phyloP scores from a whole-genome alignment of 2,797 vertebrate species.

The Alectoris magna region DNA sequence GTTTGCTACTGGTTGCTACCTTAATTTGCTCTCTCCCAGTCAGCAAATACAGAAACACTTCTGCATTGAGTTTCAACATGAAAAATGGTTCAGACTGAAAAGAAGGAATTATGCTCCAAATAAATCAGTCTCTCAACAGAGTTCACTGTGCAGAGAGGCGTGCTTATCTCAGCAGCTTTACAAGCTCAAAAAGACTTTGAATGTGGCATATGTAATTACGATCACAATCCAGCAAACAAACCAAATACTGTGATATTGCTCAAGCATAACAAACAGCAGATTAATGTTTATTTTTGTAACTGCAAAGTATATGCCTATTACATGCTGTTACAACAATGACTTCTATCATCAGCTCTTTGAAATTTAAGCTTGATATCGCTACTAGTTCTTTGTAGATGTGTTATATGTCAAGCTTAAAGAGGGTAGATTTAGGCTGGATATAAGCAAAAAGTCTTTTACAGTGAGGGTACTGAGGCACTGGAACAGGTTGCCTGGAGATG shows the following conservation, averaged over 20 bases:
- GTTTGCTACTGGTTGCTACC: neutral
- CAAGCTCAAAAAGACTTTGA: neutral
- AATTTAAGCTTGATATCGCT: neutral
- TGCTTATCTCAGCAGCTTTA: neutral
- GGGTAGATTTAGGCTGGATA: too few relatives aligned
- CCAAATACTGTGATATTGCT: neutral
- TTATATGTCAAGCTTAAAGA: too few relatives aligned
- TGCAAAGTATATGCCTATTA: neutral
- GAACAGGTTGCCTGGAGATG: too few relatives aligned
- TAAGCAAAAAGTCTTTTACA: too few relatives aligned
- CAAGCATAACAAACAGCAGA: neutral
- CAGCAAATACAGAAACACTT: neutral
- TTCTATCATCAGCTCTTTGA: neutral
- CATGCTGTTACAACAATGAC: neutral
- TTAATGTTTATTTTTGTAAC: neutral
- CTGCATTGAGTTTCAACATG: neutral
- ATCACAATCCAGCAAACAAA: neutral
- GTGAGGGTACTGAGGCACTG: too few relatives aligned
- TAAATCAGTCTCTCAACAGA: neutral
- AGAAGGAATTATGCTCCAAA: neutral
- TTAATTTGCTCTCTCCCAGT: neutral
- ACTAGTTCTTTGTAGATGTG: neutral
- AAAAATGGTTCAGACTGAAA: neutral
- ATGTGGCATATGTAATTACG: neutral
- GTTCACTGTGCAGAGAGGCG: neutral